Conservation (phyloP, 2,888 invertebrate species). For the Chromoteleia sp. region DNA sequence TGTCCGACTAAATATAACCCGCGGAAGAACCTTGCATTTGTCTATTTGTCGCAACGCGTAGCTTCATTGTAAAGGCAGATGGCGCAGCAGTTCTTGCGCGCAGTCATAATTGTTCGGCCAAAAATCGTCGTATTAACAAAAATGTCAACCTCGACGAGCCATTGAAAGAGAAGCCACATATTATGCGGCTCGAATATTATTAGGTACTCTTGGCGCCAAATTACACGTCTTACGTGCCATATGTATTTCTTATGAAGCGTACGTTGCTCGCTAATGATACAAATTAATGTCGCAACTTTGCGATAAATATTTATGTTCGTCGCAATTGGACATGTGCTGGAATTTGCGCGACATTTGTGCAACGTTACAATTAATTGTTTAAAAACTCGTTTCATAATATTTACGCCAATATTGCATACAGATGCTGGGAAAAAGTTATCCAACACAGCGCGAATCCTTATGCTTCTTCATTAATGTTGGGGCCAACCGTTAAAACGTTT, state of each 20-base stretch:
- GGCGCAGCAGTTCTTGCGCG: conserved; percentile 4
- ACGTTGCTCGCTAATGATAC: conserved; percentile 43
- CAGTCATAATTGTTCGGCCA: conserved; percentile 35
- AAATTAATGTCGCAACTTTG: conserved; percentile 39
- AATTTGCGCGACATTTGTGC: conserved; percentile 11
- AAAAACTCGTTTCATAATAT: neutral
- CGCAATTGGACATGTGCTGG: conserved; percentile 16
- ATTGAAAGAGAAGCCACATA: conserved; percentile 44
- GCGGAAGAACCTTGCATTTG: neutral
- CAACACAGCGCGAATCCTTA: no score
- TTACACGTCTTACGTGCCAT: conserved; percentile 61
- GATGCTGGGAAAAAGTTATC: no score
- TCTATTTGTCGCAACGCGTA: conserved; percentile 19
- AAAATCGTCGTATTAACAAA: conserved; percentile 33
- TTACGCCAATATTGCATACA: no score
- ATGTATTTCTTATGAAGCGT: conserved; percentile 44
- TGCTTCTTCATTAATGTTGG: no score
- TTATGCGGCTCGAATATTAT: conserved; percentile 32
- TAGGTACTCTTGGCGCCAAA: conserved; percentile 43
- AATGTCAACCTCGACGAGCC: conserved; percentile 54
- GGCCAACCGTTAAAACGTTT: no score
- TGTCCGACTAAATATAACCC: conserved; percentile 53
- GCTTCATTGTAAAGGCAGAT: conserved; percentile 39
- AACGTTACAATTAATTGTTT: neutral
- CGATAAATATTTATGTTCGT: conserved; percentile 27